A percentile compares a stretch with the other conserved stretches of the same genome.
These are phyloP conservation scores for Anomalospiza imberbis DNA, from an alignment of 2,797 vertebrate genomes.

Conservation along the genomic window DNA sequence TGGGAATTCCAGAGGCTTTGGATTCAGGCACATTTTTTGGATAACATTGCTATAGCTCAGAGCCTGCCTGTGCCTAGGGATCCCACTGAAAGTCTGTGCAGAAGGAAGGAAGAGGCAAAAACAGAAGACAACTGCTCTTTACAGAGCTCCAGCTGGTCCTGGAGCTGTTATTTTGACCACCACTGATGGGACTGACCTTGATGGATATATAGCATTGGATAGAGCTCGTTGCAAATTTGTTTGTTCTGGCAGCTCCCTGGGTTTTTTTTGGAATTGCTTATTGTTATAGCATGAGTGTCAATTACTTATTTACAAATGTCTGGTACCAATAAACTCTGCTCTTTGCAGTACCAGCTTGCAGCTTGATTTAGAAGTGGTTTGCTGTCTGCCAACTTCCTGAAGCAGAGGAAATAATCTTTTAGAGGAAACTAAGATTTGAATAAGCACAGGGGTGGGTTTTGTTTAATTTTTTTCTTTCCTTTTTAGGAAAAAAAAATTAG, in stretches of 20 bases:
- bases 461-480: background rate
- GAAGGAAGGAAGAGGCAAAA: background rate
- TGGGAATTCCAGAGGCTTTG: background rate
- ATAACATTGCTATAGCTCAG: background rate
- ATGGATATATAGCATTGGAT: background rate
- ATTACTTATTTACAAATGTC: conserved; percentile 53
- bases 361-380: conserved; percentile 20
- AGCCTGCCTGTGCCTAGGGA: background rate
- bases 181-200: background rate
- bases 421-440: background rate
- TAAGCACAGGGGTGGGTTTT: background rate
- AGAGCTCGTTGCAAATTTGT: background rate
- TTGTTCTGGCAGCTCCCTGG: conserved; percentile 41
- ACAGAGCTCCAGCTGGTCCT: background rate
- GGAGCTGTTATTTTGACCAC: conserved; percentile 4
- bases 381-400: conserved; percentile 9
- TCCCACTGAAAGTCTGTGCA: background rate
- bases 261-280: conserved; percentile 20
- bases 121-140: background rate
- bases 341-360: background rate
- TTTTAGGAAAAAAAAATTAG: background rate
- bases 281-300: conserved; percentile 35
- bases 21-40: background rate
- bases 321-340: conserved; percentile 39
- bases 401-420: background rate